Conservation (phyloP, 2,888 invertebrate genomes). For the Aspidiotus destructor region DNA sequence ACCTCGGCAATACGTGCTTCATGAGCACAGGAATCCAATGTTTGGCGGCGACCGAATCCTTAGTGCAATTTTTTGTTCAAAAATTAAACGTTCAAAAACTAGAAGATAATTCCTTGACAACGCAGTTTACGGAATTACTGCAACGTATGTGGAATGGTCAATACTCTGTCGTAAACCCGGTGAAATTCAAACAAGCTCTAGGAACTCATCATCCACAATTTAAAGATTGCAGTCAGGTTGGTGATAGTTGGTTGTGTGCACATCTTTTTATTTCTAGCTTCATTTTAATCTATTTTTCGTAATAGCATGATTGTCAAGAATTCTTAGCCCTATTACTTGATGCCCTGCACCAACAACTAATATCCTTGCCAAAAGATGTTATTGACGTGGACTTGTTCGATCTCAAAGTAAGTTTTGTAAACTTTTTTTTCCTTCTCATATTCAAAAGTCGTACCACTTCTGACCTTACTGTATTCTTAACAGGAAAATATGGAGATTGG, state of each 20-base stretch:
- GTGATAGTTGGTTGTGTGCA: conserved; percentile 2
- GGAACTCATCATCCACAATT: conserved; percentile 52
- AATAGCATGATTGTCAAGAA: conserved; percentile 57
- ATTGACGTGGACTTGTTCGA: neutral
- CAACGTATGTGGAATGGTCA: conserved; percentile 52
- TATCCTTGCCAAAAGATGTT: conserved; percentile 35
- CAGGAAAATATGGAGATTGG: conserved; percentile 9
- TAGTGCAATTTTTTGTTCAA: conserved; percentile 48
- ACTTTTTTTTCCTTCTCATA: no score
- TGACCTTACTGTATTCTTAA: no score
- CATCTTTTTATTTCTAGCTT: neutral
- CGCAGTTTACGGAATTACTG: conserved; percentile 47
- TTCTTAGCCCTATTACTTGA: conserved; percentile 54
- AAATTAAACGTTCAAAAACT: conserved; percentile 39
- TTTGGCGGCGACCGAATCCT: conserved; percentile 48
- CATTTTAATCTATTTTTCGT: conserved; percentile 5
- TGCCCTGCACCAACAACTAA: conserved; percentile 53
- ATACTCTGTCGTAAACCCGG: conserved; percentile 47
- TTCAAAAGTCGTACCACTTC: no score
- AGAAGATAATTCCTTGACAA: conserved; percentile 44
- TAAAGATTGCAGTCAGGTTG: conserved; percentile 53
- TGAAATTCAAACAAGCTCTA: conserved; percentile 51
- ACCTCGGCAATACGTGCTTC: conserved; percentile 51
- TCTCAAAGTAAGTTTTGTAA: conserved; percentile 11
- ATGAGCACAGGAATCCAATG: conserved; percentile 52